phyloP scores from a whole-genome alignment of 2,113 vertebrate species.

The Acrocephalus arundinaceus region DNA sequence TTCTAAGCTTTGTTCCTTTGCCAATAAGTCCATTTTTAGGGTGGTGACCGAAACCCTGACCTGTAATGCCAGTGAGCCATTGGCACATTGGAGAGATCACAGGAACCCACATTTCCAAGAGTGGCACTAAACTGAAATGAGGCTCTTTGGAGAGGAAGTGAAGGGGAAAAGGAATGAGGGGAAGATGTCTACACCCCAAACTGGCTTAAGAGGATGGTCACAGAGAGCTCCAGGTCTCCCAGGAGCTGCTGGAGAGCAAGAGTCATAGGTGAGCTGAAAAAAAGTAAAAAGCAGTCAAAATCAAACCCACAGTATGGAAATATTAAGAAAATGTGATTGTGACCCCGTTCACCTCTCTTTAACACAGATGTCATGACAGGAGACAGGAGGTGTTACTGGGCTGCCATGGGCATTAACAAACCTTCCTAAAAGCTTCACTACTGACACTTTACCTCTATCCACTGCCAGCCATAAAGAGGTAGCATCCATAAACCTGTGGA shows the following conservation, averaged over 20 bases:
- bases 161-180: not conserved
- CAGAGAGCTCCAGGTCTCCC: not conserved
- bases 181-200: not conserved
- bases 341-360: not conserved
- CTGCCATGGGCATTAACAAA: not conserved
- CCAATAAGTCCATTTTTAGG: not conserved
- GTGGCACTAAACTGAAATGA: not conserved
- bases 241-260: not conserved
- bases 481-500: not conserved
- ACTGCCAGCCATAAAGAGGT: not conserved
- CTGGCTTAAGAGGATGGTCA: not conserved
- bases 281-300: not conserved
- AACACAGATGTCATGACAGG: not conserved
- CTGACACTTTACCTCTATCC: not conserved
- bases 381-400: not conserved
- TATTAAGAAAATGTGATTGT: not conserved
- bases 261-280: not conserved
- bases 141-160: not conserved
- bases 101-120: not conserved
- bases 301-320: not conserved
- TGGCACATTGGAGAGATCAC: not conserved
- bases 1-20: slow-evolving; percentile 14
- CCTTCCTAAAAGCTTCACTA: not conserved
- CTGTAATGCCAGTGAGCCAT: not conserved
- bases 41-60: not conserved